A percentile compares a stretch with the other conserved stretches of the same genome.
Conservation (phyloP, 2,888 invertebrate species). For the Limnephilus marmoratus region DNA sequence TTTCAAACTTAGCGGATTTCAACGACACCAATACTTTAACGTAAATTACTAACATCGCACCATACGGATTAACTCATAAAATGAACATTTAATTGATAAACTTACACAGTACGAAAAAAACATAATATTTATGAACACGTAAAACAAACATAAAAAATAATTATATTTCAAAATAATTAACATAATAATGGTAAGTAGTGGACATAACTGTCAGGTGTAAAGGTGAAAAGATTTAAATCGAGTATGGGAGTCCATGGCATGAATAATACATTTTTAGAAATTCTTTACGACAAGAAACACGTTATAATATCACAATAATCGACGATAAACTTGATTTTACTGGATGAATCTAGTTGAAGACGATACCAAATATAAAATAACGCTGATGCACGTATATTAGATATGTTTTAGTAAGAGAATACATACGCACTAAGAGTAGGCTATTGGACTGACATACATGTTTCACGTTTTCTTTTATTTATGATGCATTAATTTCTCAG, state of each 20-base stretch:
- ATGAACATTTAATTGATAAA: not conserved
- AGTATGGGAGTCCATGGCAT: not conserved
- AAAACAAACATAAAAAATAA: not conserved
- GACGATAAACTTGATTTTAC: not conserved
- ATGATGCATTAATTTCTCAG: not conserved
- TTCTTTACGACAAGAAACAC: not conserved
- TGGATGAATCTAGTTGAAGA: constrained; percentile 2
- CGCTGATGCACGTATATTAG: not conserved
- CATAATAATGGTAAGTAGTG: not conserved
- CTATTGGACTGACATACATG: not conserved
- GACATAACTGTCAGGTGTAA: not conserved
- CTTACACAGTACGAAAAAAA: not conserved
- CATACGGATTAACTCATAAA: not conserved
- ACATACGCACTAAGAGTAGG: not conserved
- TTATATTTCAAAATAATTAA: not conserved
- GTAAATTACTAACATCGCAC: too few species aligned
- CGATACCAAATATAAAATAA: not conserved
- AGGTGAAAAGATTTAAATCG: not conserved
- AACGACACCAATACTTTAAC: too few species aligned
- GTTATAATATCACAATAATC: not conserved
- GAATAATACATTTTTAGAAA: not conserved
- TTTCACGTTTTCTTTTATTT: not conserved
- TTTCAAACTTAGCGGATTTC: too few species aligned
- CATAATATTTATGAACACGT: not conserved
- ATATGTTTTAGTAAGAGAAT: not conserved